These are phyloP conservation scores for Cheilosia vernalis DNA, from an alignment of 2,888 invertebrate species.

Conservation along the genomic window DNA sequence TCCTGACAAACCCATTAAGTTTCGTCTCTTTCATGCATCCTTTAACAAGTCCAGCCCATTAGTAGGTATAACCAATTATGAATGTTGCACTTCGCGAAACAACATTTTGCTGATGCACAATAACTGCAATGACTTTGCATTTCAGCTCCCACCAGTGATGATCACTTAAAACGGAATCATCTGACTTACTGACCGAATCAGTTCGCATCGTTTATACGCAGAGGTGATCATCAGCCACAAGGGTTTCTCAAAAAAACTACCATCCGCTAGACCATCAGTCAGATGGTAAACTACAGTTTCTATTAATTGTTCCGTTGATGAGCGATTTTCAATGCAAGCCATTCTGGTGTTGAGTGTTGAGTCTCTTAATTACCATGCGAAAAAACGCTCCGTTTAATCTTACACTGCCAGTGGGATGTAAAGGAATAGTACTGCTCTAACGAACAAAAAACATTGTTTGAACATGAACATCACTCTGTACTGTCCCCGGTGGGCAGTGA, in stretches of 20 bases:
- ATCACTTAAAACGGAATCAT: constrained; percentile 67
- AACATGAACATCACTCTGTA: background rate
- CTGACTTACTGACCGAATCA: constrained; percentile 74
- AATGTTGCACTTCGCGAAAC: constrained; percentile 27
- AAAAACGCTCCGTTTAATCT: constrained; percentile 42
- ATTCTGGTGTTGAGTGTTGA: constrained; percentile 22
- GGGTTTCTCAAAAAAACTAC: constrained; percentile 22
- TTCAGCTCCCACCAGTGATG: constrained; percentile 54
- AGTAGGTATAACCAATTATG: constrained; percentile 48
- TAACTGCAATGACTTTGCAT: constrained; percentile 51
- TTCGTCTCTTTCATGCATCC: constrained; percentile 59
- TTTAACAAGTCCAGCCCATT: constrained; percentile 55
- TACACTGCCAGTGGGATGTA: background rate
- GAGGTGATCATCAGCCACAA: constrained; percentile 28
- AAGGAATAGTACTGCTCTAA: constrained; percentile 2
- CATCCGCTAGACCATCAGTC: constrained; percentile 64
- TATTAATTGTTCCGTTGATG: constrained; percentile 64
- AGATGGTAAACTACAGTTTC: constrained; percentile 61
- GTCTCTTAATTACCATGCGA: constrained; percentile 50
- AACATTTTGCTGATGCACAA: constrained; percentile 5
- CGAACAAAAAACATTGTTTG: background rate
- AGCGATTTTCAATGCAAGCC: constrained; percentile 56
- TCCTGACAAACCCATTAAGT: constrained; percentile 14
- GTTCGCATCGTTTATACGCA: constrained; percentile 58
- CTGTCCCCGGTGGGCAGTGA: constrained; percentile 19